Evolutionary conservation across 2,113 vertebrate species (phyloP), one percentile per base, ranked within the genome.

Genomic region (Sylvicapra grimmia): DNA sequence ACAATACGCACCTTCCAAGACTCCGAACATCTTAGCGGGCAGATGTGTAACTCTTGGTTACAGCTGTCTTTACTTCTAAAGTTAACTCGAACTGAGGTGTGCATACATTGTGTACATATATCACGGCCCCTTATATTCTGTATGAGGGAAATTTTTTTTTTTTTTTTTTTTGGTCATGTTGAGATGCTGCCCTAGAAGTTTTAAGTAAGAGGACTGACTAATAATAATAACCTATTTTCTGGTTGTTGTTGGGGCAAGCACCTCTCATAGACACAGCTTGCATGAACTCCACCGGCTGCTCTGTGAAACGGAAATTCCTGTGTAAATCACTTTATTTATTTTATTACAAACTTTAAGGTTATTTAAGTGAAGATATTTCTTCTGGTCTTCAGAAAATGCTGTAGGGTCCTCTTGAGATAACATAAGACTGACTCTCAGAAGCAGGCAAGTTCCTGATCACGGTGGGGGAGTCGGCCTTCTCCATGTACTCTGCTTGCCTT

Each of bases 341-440:
- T 95, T 94, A 97, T 97, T 97, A 40, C 59, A 93, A 72, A 94
- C 5, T n/a, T 94, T 68, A 84, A 90, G 54, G 3, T 97, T 97
- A 98, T 98, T 98, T 97, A 98, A 97, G 65, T 96, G 96, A 98
- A 97, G 91, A 61, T 54, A 40, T 97, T 84, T 92, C 63, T 96
- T 90, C 53, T 86, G 33, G 44, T 61, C 40, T 89, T 65, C 49
- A 51, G 44, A 82, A 65, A 59, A 86, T 1, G 13, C 59, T 49
- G 5, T 33, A 31, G 19, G 94, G 33, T 97, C 85, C 92, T 68
- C 23, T 47, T 86, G 63, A 63, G 29, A 6, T 58, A 21, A 59
- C 9, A 0, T 68, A 68, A 68, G 23, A n/a, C 29, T 85, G 61
- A 33, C 54, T 86, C 16, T 84, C 27, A 40, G n/a, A 36, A 36